A percentile compares a stretch with the other conserved stretches of the same genome.
phyloP scores from a whole-genome alignment of 2,888 invertebrate genomes.

The Pharmacophagus antenor region DNA sequence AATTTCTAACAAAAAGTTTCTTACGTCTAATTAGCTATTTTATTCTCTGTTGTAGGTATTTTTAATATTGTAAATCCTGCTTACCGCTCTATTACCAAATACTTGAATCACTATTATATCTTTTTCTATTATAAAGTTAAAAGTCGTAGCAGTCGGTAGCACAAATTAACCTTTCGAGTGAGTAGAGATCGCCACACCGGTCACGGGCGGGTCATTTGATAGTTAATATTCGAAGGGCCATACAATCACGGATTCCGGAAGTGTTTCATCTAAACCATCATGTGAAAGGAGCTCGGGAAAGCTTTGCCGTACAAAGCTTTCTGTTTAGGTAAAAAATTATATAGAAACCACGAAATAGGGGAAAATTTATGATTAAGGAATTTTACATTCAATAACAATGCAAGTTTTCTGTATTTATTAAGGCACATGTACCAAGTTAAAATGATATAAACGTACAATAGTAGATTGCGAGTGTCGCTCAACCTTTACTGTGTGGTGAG shows the following conservation, averaged over 20 bases:
- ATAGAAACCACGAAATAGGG: neutral
- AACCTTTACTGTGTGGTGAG: slow-evolving; percentile 18
- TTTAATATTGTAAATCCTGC: too few relatives aligned
- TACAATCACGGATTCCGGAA: slow-evolving; percentile 69
- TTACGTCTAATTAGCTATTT: neutral
- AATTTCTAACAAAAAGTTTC: too few relatives aligned
- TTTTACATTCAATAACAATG: slow-evolving; percentile 6
- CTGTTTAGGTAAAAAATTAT: slow-evolving; percentile 36
- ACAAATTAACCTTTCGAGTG: slow-evolving; percentile 62
- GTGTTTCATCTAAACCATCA: slow-evolving; percentile 58
- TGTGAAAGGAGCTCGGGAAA: slow-evolving; percentile 48
- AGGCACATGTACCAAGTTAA: slow-evolving; percentile 5
- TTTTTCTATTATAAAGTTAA: slow-evolving; percentile 11
- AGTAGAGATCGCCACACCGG: slow-evolving; percentile 62
- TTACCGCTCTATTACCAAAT: too few relatives aligned
- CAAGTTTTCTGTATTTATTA: slow-evolving; percentile 11
- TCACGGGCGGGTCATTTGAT: slow-evolving; percentile 69
- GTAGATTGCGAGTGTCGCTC: slow-evolving; percentile 13
- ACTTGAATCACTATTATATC: neutral
- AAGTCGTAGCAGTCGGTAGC: slow-evolving; percentile 49
- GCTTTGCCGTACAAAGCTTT: slow-evolving; percentile 47
- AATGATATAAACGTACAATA: slow-evolving; percentile 19
- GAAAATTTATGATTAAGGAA: slow-evolving; percentile 15
- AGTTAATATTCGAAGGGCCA: slow-evolving; percentile 78
- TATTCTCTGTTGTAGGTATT: neutral